Percentiles rank a stretch among this genome's conserved stretches.
phyloP scores from a whole-genome alignment of 1,140 invertebrate genomes.

The Aricia agestis region DNA sequence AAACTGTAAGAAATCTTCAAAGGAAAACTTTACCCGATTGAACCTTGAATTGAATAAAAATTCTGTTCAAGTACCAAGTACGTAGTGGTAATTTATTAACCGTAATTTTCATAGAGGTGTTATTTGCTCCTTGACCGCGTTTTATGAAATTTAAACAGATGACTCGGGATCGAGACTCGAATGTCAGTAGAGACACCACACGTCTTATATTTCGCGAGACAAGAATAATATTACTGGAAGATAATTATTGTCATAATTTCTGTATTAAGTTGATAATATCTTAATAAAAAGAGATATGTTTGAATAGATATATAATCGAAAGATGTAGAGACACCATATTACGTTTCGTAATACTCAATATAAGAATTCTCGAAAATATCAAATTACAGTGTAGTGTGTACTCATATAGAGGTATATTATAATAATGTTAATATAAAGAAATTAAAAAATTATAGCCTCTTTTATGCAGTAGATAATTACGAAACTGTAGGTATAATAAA shows the following conservation, averaged over 20 bases:
- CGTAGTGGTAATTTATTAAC: conserved; percentile 1
- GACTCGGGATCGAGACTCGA: conserved; percentile 47
- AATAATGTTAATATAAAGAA: too few species aligned
- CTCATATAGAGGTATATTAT: too few species aligned
- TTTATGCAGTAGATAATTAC: too few species aligned
- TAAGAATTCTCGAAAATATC: too few species aligned
- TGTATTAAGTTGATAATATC: too few species aligned
- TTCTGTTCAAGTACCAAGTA: neutral
- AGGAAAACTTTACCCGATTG: neutral
- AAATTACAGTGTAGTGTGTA: too few species aligned
- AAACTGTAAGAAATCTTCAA: neutral
- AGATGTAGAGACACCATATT: too few species aligned
- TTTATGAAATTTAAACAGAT: conserved; percentile 48
- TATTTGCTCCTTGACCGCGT: conserved; percentile 49
- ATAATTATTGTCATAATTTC: neutral
- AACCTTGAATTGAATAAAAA: neutral
- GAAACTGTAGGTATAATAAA: too few species aligned
- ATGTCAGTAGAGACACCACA: conserved; percentile 37
- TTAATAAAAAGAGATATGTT: too few species aligned
- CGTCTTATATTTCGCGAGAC: neutral
- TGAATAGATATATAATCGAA: too few species aligned
- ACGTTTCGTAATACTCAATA: too few species aligned
- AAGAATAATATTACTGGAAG: neutral
- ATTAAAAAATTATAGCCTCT: too few species aligned
- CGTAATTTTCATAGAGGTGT: conserved; percentile 12